Evolutionary conservation across 2,113 vertebrate genomes (phyloP).

Genomic region (Casuarius casuarius): DNA sequence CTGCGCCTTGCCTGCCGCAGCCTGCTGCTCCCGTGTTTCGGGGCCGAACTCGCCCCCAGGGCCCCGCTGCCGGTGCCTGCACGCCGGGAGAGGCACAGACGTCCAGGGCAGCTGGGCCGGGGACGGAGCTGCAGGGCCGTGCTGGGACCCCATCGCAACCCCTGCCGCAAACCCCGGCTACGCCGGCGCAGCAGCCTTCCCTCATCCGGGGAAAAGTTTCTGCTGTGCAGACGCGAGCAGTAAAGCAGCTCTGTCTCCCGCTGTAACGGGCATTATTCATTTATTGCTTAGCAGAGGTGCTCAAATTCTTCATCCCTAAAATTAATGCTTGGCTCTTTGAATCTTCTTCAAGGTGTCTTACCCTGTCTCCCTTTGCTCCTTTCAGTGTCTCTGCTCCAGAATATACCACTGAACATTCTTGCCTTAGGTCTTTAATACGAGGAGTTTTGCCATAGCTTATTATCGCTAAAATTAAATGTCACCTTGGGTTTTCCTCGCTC

Average conservation of each 20-base stretch:
- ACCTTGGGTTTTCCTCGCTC: constrained; percentile 71
- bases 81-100: fast-evolving
- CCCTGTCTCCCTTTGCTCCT: background rate
- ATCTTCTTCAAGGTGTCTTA: constrained; percentile 1
- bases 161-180: background rate
- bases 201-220: background rate
- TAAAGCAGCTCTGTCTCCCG: background rate
- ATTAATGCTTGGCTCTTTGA: constrained; percentile 11
- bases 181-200: background rate
- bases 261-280: background rate
- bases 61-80: background rate
- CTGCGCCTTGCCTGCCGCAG: fast-evolving
- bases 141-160: background rate
- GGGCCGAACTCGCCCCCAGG: fast-evolving
- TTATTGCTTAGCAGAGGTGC: background rate
- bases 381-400: background rate
- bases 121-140: fast-evolving
- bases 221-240: fast-evolving
- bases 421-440: constrained; percentile 61
- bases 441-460: constrained; percentile 61
- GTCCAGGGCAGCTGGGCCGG: fast-evolving
- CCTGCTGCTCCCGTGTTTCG: background rate
- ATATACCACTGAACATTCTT: background rate
- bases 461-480: constrained; percentile 69
- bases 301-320: constrained; percentile 20